A percentile compares a stretch with the other conserved stretches of the same genome.
Conservation (phyloP, 2,888 invertebrate genomes). For the Erebia aethiops region DNA sequence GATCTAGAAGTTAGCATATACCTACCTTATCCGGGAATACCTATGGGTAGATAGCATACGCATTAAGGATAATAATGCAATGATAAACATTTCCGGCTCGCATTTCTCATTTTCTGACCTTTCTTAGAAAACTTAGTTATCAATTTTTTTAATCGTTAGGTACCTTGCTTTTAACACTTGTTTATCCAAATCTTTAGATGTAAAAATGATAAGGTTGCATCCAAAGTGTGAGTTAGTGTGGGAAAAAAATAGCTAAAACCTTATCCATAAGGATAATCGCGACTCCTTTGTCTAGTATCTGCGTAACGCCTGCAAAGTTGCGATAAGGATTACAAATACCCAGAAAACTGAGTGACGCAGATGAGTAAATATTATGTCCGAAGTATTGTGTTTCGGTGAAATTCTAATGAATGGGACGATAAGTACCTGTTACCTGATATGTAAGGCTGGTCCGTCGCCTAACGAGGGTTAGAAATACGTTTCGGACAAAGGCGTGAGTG, state of each 20-base stretch:
- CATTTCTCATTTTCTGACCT: neutral
- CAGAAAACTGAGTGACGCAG: conserved; percentile 44
- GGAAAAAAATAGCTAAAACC: conserved; percentile 30
- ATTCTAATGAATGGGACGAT: conserved; percentile 51
- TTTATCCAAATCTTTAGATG: neutral
- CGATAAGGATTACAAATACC: conserved; percentile 45
- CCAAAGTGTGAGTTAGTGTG: conserved; percentile 26
- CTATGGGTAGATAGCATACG: too few relatives aligned
- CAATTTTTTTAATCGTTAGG: neutral
- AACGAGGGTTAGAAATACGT: conserved; percentile 12
- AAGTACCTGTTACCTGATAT: conserved; percentile 49
- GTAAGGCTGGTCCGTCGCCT: neutral
- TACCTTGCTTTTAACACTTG: neutral
- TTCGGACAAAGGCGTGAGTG: conserved; percentile 21
- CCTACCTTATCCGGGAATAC: neutral
- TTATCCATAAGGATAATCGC: conserved; percentile 32
- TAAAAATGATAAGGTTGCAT: conserved; percentile 9
- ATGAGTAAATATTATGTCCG: conserved; percentile 52
- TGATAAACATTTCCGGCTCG: neutral
- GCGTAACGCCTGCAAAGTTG: conserved; percentile 49
- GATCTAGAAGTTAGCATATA: too few relatives aligned
- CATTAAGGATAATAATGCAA: neutral
- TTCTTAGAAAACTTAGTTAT: neutral
- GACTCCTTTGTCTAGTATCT: conserved; percentile 35
- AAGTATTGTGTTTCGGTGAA: conserved; percentile 54